phyloP scores from a whole-genome alignment of 2,113 vertebrate genomes.

The Collichthys lucidus region DNA sequence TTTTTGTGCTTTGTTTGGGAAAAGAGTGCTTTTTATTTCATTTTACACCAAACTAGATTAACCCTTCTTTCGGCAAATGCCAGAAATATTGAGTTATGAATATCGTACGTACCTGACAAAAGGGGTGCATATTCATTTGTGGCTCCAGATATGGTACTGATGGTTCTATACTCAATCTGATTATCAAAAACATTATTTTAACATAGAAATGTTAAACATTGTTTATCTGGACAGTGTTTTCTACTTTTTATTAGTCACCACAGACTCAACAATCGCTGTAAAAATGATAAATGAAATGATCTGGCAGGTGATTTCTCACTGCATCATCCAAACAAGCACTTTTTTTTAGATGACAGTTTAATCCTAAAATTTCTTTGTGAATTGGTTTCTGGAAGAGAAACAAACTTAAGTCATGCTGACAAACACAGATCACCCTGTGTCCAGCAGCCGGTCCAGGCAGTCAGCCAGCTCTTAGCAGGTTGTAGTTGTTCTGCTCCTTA shows the following conservation, averaged over 20 bases:
- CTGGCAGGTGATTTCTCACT: background rate
- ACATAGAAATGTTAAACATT: background rate
- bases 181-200: background rate
- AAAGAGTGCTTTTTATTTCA: background rate
- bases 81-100: background rate
- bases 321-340: background rate
- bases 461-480: constrained; percentile 23
- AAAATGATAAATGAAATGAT: background rate
- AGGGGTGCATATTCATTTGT: background rate
- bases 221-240: background rate
- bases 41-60: background rate
- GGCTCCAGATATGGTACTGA: background rate
- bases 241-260: background rate
- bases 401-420: background rate
- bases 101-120: background rate
- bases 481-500: constrained; percentile 13
- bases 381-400: background rate
- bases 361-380: background rate
- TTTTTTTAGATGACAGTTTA: background rate
- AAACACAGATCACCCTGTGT: background rate
- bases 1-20: background rate
- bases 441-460: constrained; percentile 28
- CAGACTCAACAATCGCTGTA: background rate
- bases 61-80: background rate
- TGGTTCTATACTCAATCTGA: background rate